Percentiles rank a stretch among this genome's conserved stretches.
Evolutionary conservation across 1,140 invertebrate genomes (phyloP).

Genomic region (Muscidifurax raptorellus): DNA sequence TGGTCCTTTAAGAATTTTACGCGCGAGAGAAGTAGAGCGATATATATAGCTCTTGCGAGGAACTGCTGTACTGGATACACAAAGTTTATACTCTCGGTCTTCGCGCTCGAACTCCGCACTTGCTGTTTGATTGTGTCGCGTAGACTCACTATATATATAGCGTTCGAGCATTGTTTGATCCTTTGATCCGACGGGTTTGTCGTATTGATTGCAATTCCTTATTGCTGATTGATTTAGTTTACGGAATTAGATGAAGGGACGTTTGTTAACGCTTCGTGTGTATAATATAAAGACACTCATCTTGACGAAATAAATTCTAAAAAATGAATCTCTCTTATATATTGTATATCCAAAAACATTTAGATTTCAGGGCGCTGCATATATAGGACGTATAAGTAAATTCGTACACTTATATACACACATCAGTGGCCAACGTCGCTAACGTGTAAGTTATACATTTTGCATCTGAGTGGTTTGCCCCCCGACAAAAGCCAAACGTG

Average conservation of each 20-base stretch:
- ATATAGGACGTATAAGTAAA: background rate
- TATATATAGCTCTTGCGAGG: background rate
- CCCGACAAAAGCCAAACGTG: constrained; percentile 31
- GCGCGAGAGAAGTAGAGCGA: constrained; percentile 2
- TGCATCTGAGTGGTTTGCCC: constrained; percentile 14
- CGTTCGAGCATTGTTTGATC: constrained; percentile 42
- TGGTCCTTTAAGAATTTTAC: constrained; percentile 26
- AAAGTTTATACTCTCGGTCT: constrained; percentile 27
- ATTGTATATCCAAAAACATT: background rate
- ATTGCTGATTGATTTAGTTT: constrained; percentile 31
- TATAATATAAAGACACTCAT: background rate
- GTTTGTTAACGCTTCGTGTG: background rate
- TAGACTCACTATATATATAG: background rate
- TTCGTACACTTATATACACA: background rate
- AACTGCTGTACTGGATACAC: background rate
- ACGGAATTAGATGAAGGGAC: background rate
- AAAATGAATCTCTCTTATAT: background rate
- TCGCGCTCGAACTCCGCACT: background rate
- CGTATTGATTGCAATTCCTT: constrained; percentile 44
- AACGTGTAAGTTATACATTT: constrained; percentile 19
- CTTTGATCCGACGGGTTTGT: constrained; percentile 36
- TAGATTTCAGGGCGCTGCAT: background rate
- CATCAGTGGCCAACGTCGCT: background rate
- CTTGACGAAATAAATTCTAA: background rate
- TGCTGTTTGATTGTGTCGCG: constrained; percentile 36